Evolutionary conservation across 2,113 vertebrate species (phyloP).

Genomic region (Plestiodon gilberti): DNA sequence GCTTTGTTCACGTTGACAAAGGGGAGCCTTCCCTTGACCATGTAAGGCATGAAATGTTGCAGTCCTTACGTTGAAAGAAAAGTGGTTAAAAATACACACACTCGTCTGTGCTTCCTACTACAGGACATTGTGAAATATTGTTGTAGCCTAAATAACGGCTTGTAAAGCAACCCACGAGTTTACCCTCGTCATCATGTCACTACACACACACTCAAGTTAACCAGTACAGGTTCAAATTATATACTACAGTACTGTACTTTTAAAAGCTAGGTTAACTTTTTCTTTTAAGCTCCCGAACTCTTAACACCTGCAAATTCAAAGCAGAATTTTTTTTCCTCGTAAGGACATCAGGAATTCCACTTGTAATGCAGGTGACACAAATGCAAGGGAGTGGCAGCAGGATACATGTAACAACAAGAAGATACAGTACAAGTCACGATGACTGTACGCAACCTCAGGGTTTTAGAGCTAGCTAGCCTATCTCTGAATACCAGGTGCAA

Average conservation of each 20-base stretch:
- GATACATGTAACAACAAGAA: too few relatives aligned
- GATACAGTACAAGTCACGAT: too few relatives aligned
- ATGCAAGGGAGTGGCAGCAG: too few relatives aligned
- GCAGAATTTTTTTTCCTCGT: neutral
- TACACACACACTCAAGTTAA: neutral
- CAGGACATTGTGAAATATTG: neutral
- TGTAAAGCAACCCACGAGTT: neutral
- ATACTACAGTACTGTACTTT: too few relatives aligned
- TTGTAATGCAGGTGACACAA: neutral
- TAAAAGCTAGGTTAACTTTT: neutral
- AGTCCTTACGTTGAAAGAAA: neutral
- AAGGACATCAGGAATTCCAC: neutral
- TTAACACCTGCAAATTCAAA: neutral
- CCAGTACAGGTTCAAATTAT: neutral
- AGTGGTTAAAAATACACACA: neutral
- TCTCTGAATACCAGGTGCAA: too few relatives aligned
- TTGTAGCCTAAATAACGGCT: neutral
- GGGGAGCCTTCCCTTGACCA: neutral
- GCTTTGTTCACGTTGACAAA: neutral
- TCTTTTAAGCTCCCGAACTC: neutral
- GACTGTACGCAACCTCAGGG: too few relatives aligned
- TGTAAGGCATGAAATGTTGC: slow-evolving; percentile 18
- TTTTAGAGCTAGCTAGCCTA: too few relatives aligned
- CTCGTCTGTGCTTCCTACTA: too few relatives aligned
- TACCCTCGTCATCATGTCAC: too few relatives aligned